These are phyloP conservation scores for Elmis aenea DNA, from an alignment of 2,888 invertebrate genomes.

Conservation along the genomic window DNA sequence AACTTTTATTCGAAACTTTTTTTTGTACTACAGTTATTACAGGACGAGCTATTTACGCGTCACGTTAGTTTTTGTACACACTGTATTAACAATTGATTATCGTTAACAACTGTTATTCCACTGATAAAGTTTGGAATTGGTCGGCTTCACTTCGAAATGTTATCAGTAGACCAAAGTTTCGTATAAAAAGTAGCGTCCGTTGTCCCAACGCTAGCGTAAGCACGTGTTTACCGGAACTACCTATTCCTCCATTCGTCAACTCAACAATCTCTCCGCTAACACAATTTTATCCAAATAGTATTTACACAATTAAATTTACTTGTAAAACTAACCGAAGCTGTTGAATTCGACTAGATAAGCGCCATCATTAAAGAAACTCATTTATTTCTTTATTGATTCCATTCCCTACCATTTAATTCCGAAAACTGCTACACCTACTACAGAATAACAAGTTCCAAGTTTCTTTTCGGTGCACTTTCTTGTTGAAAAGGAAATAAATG, in stretches of 20 bases:
- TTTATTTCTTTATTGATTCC: slow-evolving; percentile 6
- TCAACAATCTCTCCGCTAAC: slow-evolving; percentile 10
- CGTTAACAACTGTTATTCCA: too few relatives aligned
- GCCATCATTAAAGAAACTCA: slow-evolving; percentile 6
- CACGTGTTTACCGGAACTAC: too few relatives aligned
- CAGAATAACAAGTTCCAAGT: slow-evolving; percentile 8
- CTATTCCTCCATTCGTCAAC: slow-evolving; percentile 11
- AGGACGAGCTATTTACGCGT: too few relatives aligned
- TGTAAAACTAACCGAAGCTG: slow-evolving; percentile 10
- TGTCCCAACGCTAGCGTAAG: too few relatives aligned
- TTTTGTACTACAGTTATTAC: too few relatives aligned
- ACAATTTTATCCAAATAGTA: slow-evolving; percentile 10
- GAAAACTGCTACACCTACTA: slow-evolving; percentile 9
- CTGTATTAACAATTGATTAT: too few relatives aligned
- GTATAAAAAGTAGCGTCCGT: too few relatives aligned
- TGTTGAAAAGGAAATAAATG: slow-evolving; percentile 10
- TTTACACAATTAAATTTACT: slow-evolving; percentile 13
- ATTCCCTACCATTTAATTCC: not conserved
- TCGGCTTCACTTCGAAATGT: too few relatives aligned
- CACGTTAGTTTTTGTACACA: too few relatives aligned
- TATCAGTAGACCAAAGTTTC: too few relatives aligned
- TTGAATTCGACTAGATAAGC: slow-evolving; percentile 11
- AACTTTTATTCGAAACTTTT: too few relatives aligned
- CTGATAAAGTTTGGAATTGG: too few relatives aligned
- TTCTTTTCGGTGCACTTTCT: slow-evolving; percentile 9